These are phyloP conservation scores for Acanthis flammea DNA, from an alignment of 2,797 vertebrate genomes.

Conservation along the genomic window DNA sequence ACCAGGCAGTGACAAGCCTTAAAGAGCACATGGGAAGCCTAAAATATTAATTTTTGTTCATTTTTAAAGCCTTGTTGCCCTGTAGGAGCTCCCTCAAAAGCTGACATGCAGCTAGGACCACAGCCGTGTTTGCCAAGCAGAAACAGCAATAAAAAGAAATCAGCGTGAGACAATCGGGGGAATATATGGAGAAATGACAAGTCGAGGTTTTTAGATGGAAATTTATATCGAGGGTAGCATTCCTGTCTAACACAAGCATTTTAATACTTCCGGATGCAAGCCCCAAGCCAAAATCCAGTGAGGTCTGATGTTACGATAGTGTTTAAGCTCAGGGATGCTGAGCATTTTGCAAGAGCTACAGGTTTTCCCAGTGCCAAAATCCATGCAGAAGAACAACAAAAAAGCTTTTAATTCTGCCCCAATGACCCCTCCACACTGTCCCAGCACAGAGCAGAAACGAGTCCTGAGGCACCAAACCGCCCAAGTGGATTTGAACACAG, in stretches of 20 bases:
- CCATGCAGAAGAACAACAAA: not conserved
- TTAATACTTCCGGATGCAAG: constrained; percentile 43
- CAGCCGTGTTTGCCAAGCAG: not conserved
- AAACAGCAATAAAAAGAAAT: constrained; percentile 21
- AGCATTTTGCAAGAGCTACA: not conserved
- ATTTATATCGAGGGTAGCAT: constrained; percentile 22
- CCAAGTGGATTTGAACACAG: not conserved
- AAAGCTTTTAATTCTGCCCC: not conserved
- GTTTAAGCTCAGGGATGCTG: constrained; percentile 9
- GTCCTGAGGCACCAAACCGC: not conserved
- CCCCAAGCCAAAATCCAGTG: constrained; percentile 41
- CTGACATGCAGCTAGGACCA: not conserved
- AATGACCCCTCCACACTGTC: not conserved
- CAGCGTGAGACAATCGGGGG: not conserved
- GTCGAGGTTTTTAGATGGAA: constrained; percentile 30
- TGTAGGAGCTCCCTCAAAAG: not conserved
- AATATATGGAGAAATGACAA: not conserved
- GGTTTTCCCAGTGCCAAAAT: constrained; percentile 4
- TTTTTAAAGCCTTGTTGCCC: not conserved
- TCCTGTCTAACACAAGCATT: constrained; percentile 34
- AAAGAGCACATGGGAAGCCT: not conserved
- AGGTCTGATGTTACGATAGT: constrained; percentile 6
- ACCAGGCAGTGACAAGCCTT: not conserved
- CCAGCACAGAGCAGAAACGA: not conserved
- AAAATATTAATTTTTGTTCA: not conserved